These are phyloP conservation scores for Spinus olivaceus DNA, from an alignment of 2,797 vertebrate genomes.

Conservation along the genomic window DNA sequence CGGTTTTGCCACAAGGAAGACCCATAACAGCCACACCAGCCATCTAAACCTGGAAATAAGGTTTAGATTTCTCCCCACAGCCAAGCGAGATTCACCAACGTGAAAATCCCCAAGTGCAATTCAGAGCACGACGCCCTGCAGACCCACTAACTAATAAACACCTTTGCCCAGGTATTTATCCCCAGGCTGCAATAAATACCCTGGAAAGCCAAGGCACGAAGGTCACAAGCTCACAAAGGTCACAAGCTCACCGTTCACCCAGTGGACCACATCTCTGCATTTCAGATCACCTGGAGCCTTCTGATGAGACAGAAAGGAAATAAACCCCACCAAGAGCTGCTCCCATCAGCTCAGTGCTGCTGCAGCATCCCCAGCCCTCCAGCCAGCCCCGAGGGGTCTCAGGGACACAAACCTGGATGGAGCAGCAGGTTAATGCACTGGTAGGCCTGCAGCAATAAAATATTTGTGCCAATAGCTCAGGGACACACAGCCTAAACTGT, in stretches of 20 bases:
- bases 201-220: neutral
- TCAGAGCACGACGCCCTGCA: neutral
- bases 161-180: no score
- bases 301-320: neutral
- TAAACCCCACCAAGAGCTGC: neutral
- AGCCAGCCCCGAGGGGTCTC: rapidly evolving
- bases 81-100: neutral
- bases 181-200: neutral
- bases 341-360: neutral
- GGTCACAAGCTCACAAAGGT: neutral
- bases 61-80: neutral
- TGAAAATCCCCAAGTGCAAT: neutral
- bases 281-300: neutral
- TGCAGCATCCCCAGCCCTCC: neutral
- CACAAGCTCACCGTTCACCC: neutral
- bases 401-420: rapidly evolving
- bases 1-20: neutral
- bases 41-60: neutral
- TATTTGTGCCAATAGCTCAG: neutral
- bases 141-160: neutral
- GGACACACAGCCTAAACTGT: rapidly evolving
- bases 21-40: neutral
- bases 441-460: neutral
- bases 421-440: neutral
- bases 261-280: neutral